These are phyloP conservation scores for Avahi laniger DNA, from an alignment of 2,797 vertebrate genomes.

Conservation along the genomic window DNA sequence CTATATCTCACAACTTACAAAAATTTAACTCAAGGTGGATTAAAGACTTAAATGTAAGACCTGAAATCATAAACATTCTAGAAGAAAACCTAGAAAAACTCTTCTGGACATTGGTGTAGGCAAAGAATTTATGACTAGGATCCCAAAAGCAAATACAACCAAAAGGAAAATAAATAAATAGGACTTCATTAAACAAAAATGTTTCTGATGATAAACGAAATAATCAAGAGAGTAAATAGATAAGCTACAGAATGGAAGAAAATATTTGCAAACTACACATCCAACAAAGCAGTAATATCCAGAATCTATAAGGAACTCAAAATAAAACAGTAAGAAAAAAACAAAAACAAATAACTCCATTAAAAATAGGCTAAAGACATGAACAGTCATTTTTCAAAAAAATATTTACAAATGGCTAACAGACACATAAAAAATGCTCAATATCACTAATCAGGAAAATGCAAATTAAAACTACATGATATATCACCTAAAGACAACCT, in stretches of 20 bases:
- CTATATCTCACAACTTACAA: not conserved
- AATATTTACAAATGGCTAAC: not conserved
- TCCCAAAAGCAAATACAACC: not conserved
- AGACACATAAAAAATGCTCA: not conserved
- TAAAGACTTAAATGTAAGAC: not conserved
- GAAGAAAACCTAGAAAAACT: not conserved
- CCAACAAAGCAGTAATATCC: not conserved
- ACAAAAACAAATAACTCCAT: not conserved
- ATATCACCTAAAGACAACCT: no score
- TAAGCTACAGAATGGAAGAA: not conserved
- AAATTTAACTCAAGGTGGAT: not conserved
- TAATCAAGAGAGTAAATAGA: not conserved
- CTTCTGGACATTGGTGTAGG: not conserved
- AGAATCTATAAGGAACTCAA: not conserved
- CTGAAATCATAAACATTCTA: not conserved
- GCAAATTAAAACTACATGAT: not conserved
- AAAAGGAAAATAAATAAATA: not conserved
- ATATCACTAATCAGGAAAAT: not conserved
- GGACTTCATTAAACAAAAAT: not conserved
- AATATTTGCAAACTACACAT: not conserved
- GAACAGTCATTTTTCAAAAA: not conserved
- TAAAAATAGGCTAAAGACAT: not conserved
- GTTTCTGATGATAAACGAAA: not conserved
- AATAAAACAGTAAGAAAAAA: not conserved
- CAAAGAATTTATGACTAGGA: not conserved